Evolutionary conservation across 1,140 invertebrate genomes (phyloP), one percentile per base, ranked within the genome.

Genomic region (Ostrea denselamellosa): DNA sequence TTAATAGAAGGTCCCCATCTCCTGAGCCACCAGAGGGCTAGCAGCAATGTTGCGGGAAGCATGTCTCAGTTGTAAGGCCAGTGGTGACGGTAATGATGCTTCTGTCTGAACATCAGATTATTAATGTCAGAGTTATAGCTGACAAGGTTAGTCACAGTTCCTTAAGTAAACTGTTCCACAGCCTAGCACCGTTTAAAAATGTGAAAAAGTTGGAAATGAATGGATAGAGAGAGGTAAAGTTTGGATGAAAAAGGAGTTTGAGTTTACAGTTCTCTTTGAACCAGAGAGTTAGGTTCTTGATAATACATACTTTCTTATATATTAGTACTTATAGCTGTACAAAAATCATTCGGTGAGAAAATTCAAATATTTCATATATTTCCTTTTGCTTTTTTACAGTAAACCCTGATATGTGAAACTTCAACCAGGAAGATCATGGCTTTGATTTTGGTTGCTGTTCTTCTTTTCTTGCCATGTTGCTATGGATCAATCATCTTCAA

Each of bases 401-500:
- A 25, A 77, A 25, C 12, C 28, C 25, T 77, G 68, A 34, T 77
- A 77, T 77, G 68, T 77, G 68, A 83, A 19, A 25, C n/a, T 10
- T 52, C 44, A 12, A 25, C 68, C 68, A 28, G 68, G 68, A 77
- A 77, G 54, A 77, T 83, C 34, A 83, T 83, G 82, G 44, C 44
- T 22, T 19, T n/a, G 19, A 5, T 52, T 53, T 53, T 17, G 44
- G 17, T n/a, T n/a, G 82, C 22, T 8, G n/a, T 54, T 83, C 51
- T 83, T 10, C 51, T 83, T 9, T 25, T 53, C 51, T 53, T 83
- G 52, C 52, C 52, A 9, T 28, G 51, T 52, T 52, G 19, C 14
- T 52, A 62, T 85, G 83, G 85, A 54, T 83, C 85, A 14, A 83
- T 87, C 34, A 85, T 14, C 0, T 89, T 82, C 58, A 86, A 54